Conservation (phyloP, 2,113 vertebrate genomes). For the Struthidea cinerea region DNA sequence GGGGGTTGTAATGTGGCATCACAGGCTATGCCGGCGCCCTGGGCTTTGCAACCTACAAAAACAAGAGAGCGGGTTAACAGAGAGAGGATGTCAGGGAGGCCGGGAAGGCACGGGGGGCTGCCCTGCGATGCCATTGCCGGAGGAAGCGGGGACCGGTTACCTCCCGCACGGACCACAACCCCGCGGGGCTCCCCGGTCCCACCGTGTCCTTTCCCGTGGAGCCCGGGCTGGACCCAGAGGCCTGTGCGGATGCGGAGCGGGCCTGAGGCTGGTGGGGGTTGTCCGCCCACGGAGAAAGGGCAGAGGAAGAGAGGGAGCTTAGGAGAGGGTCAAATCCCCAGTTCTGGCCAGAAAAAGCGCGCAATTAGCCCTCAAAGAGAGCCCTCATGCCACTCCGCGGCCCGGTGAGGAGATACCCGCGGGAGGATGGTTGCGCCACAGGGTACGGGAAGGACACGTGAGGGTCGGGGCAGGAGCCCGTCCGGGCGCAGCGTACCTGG, state of each 20-base stretch:
- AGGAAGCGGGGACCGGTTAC: background rate
- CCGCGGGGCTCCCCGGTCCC: too few species aligned
- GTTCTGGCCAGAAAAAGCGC: background rate
- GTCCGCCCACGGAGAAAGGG: background rate
- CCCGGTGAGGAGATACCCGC: rapidly evolving
- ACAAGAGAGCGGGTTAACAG: background rate
- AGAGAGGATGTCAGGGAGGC: background rate
- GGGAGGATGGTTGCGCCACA: background rate
- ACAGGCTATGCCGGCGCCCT: background rate
- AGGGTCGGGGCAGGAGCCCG: too few species aligned
- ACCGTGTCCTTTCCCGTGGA: background rate
- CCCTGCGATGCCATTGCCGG: rapidly evolving
- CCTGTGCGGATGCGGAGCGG: background rate
- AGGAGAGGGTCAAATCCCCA: background rate
- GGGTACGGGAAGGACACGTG: background rate
- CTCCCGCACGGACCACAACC: background rate
- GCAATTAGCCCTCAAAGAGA: background rate
- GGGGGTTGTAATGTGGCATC: background rate
- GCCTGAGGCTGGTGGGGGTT: background rate
- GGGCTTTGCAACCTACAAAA: background rate
- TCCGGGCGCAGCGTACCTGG: too few species aligned
- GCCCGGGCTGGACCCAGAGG: too few species aligned
- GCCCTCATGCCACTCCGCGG: rapidly evolving
- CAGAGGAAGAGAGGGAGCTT: background rate
- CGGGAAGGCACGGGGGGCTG: background rate